Evolutionary conservation across 1,140 invertebrate species (phyloP).

Genomic region (Leptinotarsa undecemlineata): DNA sequence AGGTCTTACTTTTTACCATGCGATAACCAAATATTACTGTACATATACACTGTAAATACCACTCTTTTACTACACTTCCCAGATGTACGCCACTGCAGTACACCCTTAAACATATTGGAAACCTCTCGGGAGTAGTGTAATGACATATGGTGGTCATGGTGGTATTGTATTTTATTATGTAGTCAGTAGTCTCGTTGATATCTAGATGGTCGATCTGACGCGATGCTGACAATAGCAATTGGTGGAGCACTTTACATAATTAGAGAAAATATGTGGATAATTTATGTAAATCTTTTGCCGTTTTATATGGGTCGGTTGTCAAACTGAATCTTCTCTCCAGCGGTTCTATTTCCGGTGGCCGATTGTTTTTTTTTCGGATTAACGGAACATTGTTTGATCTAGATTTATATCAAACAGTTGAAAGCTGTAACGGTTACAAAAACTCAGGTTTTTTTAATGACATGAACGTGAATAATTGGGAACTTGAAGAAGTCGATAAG

Average conservation of each 20-base stretch:
- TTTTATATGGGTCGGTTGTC: constrained; percentile 5
- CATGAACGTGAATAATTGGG: no score
- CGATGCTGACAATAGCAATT: not conserved
- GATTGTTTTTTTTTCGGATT: no score
- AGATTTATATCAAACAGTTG: no score
- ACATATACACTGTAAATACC: no score
- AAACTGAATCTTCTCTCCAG: not conserved
- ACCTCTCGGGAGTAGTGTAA: constrained; percentile 11
- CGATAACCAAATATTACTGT: no score
- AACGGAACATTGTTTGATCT: no score
- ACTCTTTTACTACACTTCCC: no score
- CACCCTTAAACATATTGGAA: not conserved
- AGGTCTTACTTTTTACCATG: no score
- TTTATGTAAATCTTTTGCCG: not conserved
- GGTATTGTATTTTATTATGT: constrained; percentile 34
- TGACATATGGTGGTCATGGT: constrained; percentile 42
- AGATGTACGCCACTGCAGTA: no score
- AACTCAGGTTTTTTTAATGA: no score
- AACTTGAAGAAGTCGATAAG: no score
- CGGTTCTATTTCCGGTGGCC: not conserved
- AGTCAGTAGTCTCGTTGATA: constrained; percentile 19
- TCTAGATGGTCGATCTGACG: constrained; percentile 5
- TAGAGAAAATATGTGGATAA: not conserved
- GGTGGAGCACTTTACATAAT: not conserved
- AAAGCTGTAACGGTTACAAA: no score